Evolutionary conservation across 2,888 invertebrate genomes (phyloP).

Genomic region (Selenia dentaria): DNA sequence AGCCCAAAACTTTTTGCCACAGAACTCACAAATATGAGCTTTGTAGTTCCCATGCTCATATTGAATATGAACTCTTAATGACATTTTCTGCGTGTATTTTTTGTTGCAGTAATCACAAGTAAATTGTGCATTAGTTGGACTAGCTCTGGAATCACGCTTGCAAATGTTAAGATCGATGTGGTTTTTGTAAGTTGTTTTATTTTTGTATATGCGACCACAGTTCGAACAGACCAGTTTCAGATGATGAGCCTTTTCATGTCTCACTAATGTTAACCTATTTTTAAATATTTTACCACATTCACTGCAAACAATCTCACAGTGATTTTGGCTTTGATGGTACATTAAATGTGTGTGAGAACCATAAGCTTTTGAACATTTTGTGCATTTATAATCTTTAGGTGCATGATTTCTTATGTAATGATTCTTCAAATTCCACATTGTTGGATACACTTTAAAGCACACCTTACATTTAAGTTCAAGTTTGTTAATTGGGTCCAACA

Average conservation of each 20-base stretch:
- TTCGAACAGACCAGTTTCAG: constrained; percentile 56
- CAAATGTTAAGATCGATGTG: constrained; percentile 63
- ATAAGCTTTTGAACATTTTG: constrained; percentile 51
- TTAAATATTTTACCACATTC: constrained; percentile 64
- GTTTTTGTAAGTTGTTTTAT: constrained; percentile 57
- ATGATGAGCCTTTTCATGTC: constrained; percentile 59
- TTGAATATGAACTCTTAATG: constrained; percentile 69
- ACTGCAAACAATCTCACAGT: constrained; percentile 51
- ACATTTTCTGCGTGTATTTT: constrained; percentile 68
- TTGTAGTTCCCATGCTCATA: constrained; percentile 71
- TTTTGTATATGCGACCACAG: constrained; percentile 68
- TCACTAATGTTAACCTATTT: constrained; percentile 54
- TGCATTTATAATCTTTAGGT: constrained; percentile 56
- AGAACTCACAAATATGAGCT: constrained; percentile 66
- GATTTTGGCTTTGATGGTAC: constrained; percentile 52
- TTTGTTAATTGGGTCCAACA: constrained; percentile 44
- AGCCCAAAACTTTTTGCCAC: constrained; percentile 69
- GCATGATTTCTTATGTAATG: constrained; percentile 63
- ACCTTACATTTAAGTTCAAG: constrained; percentile 50
- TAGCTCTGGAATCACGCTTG: constrained; percentile 51
- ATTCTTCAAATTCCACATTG: constrained; percentile 48
- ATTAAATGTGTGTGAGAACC: constrained; percentile 48
- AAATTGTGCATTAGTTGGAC: constrained; percentile 56
- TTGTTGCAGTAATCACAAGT: constrained; percentile 72
- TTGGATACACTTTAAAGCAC: constrained; percentile 52